These are phyloP conservation scores for Ginglymostoma cirratum DNA, from an alignment of 2,113 vertebrate species.

Conservation along the genomic window DNA sequence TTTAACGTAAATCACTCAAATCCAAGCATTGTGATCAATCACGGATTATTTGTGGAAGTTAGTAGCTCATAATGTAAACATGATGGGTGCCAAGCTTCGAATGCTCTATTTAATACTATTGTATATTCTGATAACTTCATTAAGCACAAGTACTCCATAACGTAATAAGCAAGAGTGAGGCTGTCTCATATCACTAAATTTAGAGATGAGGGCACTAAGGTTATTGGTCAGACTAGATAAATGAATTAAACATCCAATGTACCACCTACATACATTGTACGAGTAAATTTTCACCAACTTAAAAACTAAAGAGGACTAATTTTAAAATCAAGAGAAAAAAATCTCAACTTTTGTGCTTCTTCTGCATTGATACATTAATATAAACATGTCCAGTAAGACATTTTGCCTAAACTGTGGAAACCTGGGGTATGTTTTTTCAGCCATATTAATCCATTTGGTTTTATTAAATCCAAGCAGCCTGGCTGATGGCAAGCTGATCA, in stretches of 20 bases:
- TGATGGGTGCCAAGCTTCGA: neutral
- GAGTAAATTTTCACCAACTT: no score
- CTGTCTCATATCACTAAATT: neutral
- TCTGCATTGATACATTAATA: neutral
- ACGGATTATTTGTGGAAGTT: neutral
- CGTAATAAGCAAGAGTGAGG: neutral
- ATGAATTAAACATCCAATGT: neutral
- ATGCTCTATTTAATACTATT: neutral
- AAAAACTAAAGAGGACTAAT: neutral
- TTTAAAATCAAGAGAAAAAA: neutral
- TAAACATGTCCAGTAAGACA: neutral
- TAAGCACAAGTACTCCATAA: neutral
- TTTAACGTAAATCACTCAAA: neutral
- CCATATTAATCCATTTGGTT: neutral
- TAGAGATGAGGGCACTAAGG: neutral
- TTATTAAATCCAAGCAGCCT: neutral
- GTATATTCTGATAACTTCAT: neutral
- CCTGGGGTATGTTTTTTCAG: neutral
- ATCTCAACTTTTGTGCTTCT: neutral
- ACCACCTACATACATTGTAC: neutral
- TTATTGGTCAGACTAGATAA: neutral
- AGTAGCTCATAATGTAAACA: neutral
- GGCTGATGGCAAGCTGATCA: neutral
- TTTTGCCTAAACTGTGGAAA: neutral
- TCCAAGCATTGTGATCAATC: neutral